Evolutionary conservation across 2,888 invertebrate genomes (phyloP).

Genomic region (Hymenopus coronatus): DNA sequence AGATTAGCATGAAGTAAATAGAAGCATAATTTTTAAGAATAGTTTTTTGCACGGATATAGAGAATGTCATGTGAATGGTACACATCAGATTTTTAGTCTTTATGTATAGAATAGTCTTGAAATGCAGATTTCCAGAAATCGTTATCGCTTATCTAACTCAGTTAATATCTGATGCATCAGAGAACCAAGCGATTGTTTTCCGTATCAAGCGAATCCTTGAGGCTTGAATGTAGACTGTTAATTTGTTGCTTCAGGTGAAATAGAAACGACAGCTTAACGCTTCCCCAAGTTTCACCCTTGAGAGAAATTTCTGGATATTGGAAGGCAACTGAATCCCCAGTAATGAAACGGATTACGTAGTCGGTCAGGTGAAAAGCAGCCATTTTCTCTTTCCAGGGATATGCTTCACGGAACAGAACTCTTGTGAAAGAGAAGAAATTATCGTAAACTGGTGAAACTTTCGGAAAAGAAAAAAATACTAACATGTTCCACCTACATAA

Average conservation of each 20-base stretch:
- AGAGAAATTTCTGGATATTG: not conserved
- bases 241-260: not conserved
- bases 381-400: not conserved
- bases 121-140: not conserved
- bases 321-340: not conserved
- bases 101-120: too few species aligned
- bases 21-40: too few species aligned
- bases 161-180: not conserved
- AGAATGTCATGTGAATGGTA: too few species aligned
- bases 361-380: not conserved
- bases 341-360: not conserved
- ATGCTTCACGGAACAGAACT: too few species aligned
- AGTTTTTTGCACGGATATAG: too few species aligned
- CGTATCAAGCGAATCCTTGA: not conserved
- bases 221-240: not conserved
- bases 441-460: too few species aligned
- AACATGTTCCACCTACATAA: too few species aligned
- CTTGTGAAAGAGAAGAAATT: too few species aligned
- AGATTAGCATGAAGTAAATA: too few species aligned
- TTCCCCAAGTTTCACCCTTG: not conserved
- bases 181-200: not conserved
- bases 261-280: not conserved
- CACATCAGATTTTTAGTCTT: too few species aligned
- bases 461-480: too few species aligned
- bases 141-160: too few species aligned